Base-by-base conservation (phyloP, 2,113 vertebrate genomes). In the Neodontobutis hainanensis region DNA sequence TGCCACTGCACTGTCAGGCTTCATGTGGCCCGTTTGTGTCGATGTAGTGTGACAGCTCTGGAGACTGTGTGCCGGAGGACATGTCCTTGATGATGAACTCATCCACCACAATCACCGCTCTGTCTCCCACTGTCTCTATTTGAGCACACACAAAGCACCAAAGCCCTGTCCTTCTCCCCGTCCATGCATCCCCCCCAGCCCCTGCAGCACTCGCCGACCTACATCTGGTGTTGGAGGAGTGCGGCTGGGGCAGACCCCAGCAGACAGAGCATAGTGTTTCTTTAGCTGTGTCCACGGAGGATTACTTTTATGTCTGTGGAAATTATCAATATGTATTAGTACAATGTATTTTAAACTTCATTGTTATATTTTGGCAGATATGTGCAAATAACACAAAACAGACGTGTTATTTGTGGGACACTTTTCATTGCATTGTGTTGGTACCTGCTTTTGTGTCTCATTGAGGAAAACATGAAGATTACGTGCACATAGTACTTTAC, bases 131-230 rank as follows among this genome's bases (percentile, higher is more conserved):
- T 68, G 49, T 50, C 48, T 50, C 15, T 19, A 34, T 55, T 34
- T 55, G 52, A 55, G 35, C 62, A 53, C 9, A 7, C 50, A 70
- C 68, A 65, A 61, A 66, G 46, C 44, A 64, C 43, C 19, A 27
- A 27, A 27, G 19, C 19, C 46, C 52, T 71, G 53, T 4, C 50
- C 59, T 48, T 16, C 49, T 36, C 5, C 53, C 60, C 27, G 52
- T 50, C 35, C 15, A 35, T 11, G 5, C 49, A 56, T 70, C 52
- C 71, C 78, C 77, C 74, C 63, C 78, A 67, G 67, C 81, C 91
- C 90, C 90, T 71, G 78, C 72, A 89, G 92, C 91, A 74, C 74
- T 85, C 40, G 11, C 64, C 74, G 88, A 91, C 91, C 91, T 91
- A 92, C 88, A 91, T 93, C 85, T 88, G 87, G 77, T 83, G 83